phyloP scores from a whole-genome alignment of 2,113 vertebrate species.

The Miniopterus natalensis region DNA sequence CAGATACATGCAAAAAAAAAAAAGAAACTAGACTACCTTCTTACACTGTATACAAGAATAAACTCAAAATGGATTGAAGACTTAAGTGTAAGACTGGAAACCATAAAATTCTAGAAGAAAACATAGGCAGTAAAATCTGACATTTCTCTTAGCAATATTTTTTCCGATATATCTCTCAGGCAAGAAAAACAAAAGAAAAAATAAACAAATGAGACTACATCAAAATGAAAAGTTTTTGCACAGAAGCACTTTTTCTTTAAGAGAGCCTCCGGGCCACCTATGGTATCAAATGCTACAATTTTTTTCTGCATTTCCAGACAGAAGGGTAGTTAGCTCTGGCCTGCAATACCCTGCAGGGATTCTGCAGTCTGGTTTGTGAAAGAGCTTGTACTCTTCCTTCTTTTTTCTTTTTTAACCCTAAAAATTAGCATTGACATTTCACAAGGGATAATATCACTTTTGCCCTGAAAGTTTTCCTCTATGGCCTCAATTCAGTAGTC shows the following conservation, averaged over 20 bases:
- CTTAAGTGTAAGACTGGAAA: background rate
- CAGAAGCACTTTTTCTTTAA: background rate
- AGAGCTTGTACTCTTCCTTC: background rate
- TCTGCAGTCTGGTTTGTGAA: slow-evolving; percentile 10
- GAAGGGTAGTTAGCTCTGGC: background rate
- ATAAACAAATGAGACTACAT: background rate
- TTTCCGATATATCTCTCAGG: background rate
- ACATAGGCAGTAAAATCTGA: background rate
- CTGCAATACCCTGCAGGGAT: background rate
- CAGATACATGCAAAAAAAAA: background rate
- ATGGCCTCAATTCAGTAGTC: background rate
- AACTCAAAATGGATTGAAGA: background rate
- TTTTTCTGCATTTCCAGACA: background rate
- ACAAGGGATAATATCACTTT: background rate
- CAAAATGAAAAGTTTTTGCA: background rate
- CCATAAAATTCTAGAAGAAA: background rate
- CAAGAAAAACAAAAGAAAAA: background rate
- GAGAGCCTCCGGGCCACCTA: background rate
- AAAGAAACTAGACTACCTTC: background rate
- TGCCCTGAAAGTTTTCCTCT: background rate
- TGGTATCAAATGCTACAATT: background rate
- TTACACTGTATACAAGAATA: background rate
- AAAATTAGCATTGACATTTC: slow-evolving; percentile 28
- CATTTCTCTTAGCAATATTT: background rate
- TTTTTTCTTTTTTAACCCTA: slow-evolving; percentile 42